Percentiles rank a stretch among this genome's conserved stretches.
Conservation (phyloP, 92 coral and sea anemone genomes). For the Siderastrea siderea region DNA sequence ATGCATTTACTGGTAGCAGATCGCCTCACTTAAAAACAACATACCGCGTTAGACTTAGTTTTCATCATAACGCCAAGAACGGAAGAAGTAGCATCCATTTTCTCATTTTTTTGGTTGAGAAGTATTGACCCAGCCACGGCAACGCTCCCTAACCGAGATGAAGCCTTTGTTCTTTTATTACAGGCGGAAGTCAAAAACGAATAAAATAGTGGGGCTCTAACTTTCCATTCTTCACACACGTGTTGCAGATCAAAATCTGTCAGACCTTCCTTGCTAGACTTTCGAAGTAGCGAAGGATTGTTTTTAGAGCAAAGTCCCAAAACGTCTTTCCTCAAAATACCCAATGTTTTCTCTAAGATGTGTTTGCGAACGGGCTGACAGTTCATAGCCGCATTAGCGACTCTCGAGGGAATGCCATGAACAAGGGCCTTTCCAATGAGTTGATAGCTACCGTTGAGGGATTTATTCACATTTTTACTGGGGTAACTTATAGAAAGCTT, state of each 20-base stretch:
- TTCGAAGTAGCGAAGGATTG: too few species aligned
- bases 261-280: too few species aligned
- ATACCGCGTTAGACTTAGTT: not conserved
- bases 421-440: too few species aligned
- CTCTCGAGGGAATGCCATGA: too few species aligned
- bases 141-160: constrained; percentile 1
- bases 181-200: not conserved
- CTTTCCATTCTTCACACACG: not conserved
- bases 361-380: not conserved
- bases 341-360: too few species aligned
- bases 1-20: not conserved
- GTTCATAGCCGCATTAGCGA: not conserved
- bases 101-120: not conserved
- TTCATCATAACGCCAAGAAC: not conserved
- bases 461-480: too few species aligned
- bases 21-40: not conserved
- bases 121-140: constrained; percentile 6
- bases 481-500: too few species aligned
- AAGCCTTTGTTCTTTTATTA: constrained; percentile 10
- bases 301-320: too few species aligned
- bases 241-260: too few species aligned
- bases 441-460: too few species aligned
- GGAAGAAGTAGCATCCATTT: not conserved
- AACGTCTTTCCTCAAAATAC: too few species aligned
- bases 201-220: not conserved